Percentiles rank a stretch among this genome's conserved stretches.
These are phyloP conservation scores for Styela clava DNA, from an alignment of 23 tunicate genomes.

Conservation along the genomic window DNA sequence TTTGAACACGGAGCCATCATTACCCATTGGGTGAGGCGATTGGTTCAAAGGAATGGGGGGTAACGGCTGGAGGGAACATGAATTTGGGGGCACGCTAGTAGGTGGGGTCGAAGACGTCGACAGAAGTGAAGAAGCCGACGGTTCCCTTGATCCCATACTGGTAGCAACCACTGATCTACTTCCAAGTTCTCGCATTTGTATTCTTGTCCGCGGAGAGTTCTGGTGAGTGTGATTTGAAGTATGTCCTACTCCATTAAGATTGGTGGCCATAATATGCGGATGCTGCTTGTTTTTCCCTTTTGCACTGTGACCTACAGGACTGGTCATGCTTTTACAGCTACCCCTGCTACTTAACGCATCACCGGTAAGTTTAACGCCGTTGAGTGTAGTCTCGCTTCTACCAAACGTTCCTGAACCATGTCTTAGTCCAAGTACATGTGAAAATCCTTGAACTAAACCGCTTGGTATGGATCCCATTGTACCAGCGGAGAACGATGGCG, in stretches of 20 bases:
- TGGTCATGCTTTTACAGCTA: slow-evolving; percentile 6
- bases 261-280: neutral
- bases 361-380: neutral
- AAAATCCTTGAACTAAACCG: slow-evolving; percentile 17
- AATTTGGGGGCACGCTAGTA: neutral
- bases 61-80: slow-evolving; percentile 20
- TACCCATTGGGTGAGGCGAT: neutral
- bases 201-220: neutral
- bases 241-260: neutral
- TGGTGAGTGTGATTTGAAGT: neutral
- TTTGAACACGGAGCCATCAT: neutral
- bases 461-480: slow-evolving; percentile 31
- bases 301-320: neutral
- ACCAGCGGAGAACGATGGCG: slow-evolving; percentile 29
- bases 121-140: slow-evolving; percentile 23
- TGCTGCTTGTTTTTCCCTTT: neutral
- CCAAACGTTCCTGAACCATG: slow-evolving; percentile 28
- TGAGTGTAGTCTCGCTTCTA: slow-evolving; percentile 17
- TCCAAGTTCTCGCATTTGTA: neutral
- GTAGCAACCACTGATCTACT: neutral
- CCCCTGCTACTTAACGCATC: slow-evolving; percentile 28
- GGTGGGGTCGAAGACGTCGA: slow-evolving; percentile 3
- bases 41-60: slow-evolving; percentile 15
- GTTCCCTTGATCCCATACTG: slow-evolving; percentile 17
- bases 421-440: slow-evolving; percentile 7